phyloP scores from a whole-genome alignment of 2,888 invertebrate genomes.

The Acrobasis consociella region DNA sequence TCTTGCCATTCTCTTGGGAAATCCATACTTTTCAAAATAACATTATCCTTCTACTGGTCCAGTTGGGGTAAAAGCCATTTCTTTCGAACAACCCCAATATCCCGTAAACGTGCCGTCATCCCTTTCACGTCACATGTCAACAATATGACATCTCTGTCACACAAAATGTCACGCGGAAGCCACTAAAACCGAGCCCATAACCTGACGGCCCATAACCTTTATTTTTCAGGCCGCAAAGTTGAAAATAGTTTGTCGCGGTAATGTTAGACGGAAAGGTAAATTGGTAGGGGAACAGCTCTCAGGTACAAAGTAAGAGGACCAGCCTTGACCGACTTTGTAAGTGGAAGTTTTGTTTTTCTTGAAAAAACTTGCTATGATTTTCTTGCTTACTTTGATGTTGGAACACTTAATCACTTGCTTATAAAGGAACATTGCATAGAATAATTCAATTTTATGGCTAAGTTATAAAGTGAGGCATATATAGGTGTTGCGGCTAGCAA shows the following conservation, averaged over 20 bases:
- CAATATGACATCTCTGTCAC: conserved; percentile 10
- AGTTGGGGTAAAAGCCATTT: background rate
- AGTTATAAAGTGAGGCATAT: too few species aligned
- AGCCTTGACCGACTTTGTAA: conserved; percentile 11
- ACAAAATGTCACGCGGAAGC: background rate
- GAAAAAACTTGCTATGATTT: background rate
- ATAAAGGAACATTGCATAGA: too few species aligned
- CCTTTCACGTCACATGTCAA: conserved; percentile 7
- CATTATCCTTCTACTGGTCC: too few species aligned
- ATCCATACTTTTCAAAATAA: too few species aligned
- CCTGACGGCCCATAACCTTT: background rate
- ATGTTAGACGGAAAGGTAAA: background rate
- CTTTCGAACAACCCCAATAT: background rate
- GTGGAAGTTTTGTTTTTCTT: background rate
- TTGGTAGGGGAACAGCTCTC: background rate
- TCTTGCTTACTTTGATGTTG: background rate
- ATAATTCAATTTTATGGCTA: too few species aligned
- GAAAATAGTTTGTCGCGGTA: background rate
- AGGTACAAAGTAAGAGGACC: conserved; percentile 12
- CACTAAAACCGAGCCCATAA: background rate
- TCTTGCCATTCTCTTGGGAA: too few species aligned
- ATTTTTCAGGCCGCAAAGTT: background rate
- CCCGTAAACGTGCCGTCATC: background rate
- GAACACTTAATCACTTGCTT: background rate
- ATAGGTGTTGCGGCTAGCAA: too few species aligned